Evolutionary conservation across 1,140 invertebrate species (phyloP), one percentile per base, ranked within the genome.

Genomic region (Drosophila repleta): DNA sequence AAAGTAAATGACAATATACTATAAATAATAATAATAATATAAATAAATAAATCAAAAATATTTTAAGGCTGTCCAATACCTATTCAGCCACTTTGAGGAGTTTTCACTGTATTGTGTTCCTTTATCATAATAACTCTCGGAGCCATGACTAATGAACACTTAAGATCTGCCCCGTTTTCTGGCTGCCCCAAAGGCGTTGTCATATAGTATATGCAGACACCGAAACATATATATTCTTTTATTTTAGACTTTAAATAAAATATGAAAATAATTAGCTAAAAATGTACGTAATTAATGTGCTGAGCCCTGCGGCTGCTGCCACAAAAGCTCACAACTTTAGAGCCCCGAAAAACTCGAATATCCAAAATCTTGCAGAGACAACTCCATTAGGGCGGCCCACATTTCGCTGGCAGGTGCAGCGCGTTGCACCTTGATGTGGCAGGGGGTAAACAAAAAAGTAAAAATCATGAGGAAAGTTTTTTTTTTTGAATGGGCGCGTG

Each of bases 371-470:
- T 37, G 18, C 43, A 66, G 57, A 75, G 62, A 84, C 81, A 80
- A 78, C 82, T 85, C 74, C 81, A 85, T 87, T 81, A 85, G 82
- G 75, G 69, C 82, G 65, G 82, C 82, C 82, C 78, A 85, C 78
- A 85, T 85, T 77, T 69, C 57, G 45, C 41, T 69, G 70, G 65
- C 74, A 76, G 74, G 74, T 76, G 80, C 68, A 43, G 62, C 39
- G 39, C 8, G 39, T 65, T 64, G 52, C 60, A 70, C 43, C 52
- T 57, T 56, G 32, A 45, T 57, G 55, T 57, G 55, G 39, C 39
- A 29, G 56, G 45, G 46, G 26, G 69, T 21, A 58, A 10, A 26
- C 26, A 24, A 45, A 57, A 69, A 69, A 45, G 45, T 52, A 69
- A 68, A 76, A 80, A 79, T 84, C 77, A 62, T 61, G 45, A 68